These are phyloP conservation scores for Zaprionus lachaisei DNA, from an alignment of 1,140 invertebrate genomes.

Conservation along the genomic window DNA sequence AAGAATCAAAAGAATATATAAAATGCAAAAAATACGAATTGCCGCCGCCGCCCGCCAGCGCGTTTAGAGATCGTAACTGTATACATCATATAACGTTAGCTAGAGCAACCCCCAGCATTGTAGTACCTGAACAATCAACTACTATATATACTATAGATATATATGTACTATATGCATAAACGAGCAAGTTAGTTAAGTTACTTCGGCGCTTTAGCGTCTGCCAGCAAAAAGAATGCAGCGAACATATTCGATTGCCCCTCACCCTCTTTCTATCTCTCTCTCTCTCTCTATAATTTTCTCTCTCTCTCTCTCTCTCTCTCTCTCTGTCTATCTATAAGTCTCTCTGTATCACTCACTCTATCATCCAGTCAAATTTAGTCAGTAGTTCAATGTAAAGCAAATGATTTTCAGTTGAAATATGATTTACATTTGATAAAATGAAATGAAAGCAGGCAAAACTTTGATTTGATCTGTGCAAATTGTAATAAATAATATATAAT, in stretches of 20 bases:
- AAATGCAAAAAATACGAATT: constrained; percentile 12
- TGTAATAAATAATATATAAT: constrained; percentile 69
- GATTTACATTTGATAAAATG: constrained; percentile 36
- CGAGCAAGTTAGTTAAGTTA: constrained; percentile 26
- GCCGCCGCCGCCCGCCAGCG: constrained; percentile 46
- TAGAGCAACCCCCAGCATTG: constrained; percentile 55
- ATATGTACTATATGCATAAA: constrained; percentile 11
- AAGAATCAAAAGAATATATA: constrained; percentile 6
- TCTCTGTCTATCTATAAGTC: not conserved
- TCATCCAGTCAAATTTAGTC: constrained; percentile 28
- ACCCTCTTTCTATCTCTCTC: constrained; percentile 25
- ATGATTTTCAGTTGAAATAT: constrained; percentile 64
- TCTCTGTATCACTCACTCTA: constrained; percentile 26
- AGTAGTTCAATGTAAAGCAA: constrained; percentile 12
- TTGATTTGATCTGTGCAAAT: constrained; percentile 77
- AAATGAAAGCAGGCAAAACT: constrained; percentile 13
- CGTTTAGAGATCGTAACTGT: constrained; percentile 43
- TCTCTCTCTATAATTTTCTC: constrained; percentile 11
- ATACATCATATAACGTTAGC: constrained; percentile 16
- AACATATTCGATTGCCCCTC: constrained; percentile 20
- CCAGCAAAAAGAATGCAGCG: constrained; percentile 2
- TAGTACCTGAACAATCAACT: constrained; percentile 33
- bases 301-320: constrained; percentile 17
- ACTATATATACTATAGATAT: constrained; percentile 5
- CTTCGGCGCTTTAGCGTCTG: constrained; percentile 23